Base-by-base conservation (phyloP, 2,113 vertebrate genomes). In the Haemorhous mexicanus region DNA sequence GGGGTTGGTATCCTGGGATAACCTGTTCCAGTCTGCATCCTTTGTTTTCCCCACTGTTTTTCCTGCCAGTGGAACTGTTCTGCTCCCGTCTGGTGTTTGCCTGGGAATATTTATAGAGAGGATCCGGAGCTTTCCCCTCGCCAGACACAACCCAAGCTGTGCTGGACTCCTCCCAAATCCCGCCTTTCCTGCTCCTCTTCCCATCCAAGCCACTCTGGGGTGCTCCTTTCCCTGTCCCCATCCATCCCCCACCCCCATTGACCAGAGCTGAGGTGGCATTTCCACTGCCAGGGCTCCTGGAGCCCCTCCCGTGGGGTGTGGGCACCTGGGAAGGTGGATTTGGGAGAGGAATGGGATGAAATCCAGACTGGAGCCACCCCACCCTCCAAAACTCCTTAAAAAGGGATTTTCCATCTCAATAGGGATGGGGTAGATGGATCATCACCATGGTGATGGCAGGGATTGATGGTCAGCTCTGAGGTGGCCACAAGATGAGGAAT, bases 81-180 rank as follows among this genome's bases (percentile, higher is more conserved):
- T 70, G 61, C 73, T 95, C 90, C 87, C 56, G 20, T 93, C 90
- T 93, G 90, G 24, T 95, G 87, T 91, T 93, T 93, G 58, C 90
- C 66, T 91, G 44, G 77, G 32, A 91, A 80, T 93, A 70, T 95
- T 96, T 94, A 53, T 70, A 78, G 87, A 62, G 69, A 58, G 64
- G 50, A 74, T 69, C 46, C 63, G 0, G 84, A 90, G 94, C 67
- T 77, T 86, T 87, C 37, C 0, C 82, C 92, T 95, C 2, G 55
- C 81, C 92, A 93, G 87, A 81, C 92, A 84, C 77, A 93, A 32
- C 81, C 92, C 90, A 55, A 74, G 77, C 84, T 91, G 87, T 62
- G 64, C 62, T 77, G 90, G 77, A 56, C 73, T 93, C 39, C 41
- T 91, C 90, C 84, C 87, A 87, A 44, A 23, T 35, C 20, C 76